phyloP scores from a whole-genome alignment of 1,140 invertebrate species.

The Penaeus indicus region DNA sequence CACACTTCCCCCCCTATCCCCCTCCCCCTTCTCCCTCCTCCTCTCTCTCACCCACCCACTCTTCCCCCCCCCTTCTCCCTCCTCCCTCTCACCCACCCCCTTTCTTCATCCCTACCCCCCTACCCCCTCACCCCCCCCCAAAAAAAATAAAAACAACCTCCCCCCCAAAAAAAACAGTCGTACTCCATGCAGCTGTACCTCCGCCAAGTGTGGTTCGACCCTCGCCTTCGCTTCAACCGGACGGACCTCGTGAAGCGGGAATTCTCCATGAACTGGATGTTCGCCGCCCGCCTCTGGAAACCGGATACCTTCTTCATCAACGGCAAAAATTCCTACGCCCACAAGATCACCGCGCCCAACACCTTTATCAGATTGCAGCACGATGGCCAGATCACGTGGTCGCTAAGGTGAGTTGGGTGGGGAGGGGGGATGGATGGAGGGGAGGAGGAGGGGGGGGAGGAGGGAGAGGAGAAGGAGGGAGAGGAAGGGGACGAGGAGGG shows the following conservation, averaged over 20 bases:
- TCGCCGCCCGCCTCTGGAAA: constrained; percentile 78
- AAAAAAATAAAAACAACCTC: too few species aligned
- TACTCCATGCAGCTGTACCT: constrained; percentile 95
- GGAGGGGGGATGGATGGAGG: not conserved
- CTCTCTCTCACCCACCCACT: too few species aligned
- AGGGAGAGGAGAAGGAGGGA: not conserved
- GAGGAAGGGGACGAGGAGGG: not conserved
- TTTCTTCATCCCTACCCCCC: too few species aligned
- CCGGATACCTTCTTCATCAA: constrained; percentile 79
- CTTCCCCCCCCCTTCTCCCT: too few species aligned
- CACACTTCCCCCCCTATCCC: not conserved
- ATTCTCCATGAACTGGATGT: constrained; percentile 74
- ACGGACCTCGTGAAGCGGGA: constrained; percentile 73
- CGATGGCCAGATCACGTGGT: constrained; percentile 76
- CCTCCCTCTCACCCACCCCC: too few species aligned
- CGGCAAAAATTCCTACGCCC: constrained; percentile 76
- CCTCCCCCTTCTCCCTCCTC: too few species aligned
- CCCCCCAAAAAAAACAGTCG: constrained; percentile 77
- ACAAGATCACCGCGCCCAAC: constrained; percentile 78
- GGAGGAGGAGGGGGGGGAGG: not conserved
- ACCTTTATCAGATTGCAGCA: constrained; percentile 74
- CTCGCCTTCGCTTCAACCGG: constrained; percentile 71
- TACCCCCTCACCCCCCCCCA: too few species aligned
- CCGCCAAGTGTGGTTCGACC: constrained; percentile 76
- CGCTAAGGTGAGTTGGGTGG: constrained; percentile 73